Conservation (phyloP, 2,113 vertebrate genomes). For the Orcinus orca region DNA sequence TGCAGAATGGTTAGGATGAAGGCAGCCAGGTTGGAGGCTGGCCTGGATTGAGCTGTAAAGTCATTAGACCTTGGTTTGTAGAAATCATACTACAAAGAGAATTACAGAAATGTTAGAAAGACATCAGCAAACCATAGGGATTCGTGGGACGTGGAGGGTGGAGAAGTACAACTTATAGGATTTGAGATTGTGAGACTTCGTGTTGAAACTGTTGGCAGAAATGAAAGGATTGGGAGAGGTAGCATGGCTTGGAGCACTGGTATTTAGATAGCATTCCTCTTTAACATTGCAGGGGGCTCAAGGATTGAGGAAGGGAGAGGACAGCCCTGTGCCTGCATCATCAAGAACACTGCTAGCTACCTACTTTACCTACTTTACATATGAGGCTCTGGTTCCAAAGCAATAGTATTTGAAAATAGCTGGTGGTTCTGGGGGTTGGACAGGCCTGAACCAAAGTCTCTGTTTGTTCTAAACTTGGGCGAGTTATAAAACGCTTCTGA, state of each 20-base stretch:
- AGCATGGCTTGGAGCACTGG: neutral
- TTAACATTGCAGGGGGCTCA: neutral
- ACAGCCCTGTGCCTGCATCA: neutral
- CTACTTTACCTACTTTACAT: neutral
- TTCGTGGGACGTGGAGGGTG: neutral
- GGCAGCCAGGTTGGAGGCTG: neutral
- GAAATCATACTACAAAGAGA: neutral
- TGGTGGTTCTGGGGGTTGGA: neutral
- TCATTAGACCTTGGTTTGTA: neutral
- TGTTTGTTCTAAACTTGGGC: neutral
- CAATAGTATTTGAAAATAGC: constrained; percentile 5
- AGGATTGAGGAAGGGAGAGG: neutral
- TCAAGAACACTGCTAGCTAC: neutral
- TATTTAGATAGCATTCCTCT: neutral
- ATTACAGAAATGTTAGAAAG: neutral
- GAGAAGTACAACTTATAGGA: neutral
- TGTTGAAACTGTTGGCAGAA: neutral
- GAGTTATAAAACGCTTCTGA: neutral
- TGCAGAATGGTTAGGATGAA: neutral
- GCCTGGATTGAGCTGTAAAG: neutral
- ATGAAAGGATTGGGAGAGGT: neutral
- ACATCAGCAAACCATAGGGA: neutral
- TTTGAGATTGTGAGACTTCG: neutral
- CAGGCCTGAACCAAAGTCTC: neutral
- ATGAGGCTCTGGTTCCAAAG: neutral